Conservation (phyloP, 2,797 vertebrate genomes). For the Clangula hyemalis region DNA sequence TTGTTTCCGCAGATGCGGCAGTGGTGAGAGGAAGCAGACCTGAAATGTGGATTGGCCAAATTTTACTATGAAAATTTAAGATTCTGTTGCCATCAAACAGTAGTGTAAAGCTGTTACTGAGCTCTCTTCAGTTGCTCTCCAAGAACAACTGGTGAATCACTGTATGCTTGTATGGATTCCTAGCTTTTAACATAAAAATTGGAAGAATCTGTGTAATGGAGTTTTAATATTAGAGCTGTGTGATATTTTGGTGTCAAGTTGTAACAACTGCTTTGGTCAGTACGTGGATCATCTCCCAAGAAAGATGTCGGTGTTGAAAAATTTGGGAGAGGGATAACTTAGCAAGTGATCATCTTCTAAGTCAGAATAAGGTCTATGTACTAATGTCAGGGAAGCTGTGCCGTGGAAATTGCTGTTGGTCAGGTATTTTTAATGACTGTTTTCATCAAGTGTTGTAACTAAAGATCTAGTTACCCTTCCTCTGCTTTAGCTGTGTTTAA, state of each 20-base stretch:
- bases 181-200: neutral
- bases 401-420: neutral
- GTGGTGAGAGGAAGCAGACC: neutral
- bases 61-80: neutral
- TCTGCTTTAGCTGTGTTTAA: neutral
- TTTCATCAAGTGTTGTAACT: neutral
- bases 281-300: neutral
- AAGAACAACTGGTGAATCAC: neutral
- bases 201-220: neutral
- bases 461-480: neutral
- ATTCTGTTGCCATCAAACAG: neutral
- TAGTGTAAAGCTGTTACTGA: neutral
- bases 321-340: neutral
- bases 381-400: neutral
- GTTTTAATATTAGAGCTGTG: neutral
- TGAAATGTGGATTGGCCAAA: neutral
- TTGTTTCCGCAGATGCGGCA: neutral
- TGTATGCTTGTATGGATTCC: neutral
- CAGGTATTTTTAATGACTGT: neutral
- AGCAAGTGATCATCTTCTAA: neutral
- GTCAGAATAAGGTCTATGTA: neutral
- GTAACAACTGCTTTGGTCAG: neutral
- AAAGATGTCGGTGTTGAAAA: neutral
- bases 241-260: neutral
- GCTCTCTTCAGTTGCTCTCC: neutral